Conservation (phyloP, 2,113 vertebrate genomes). For the Hyperopisus bebe region DNA sequence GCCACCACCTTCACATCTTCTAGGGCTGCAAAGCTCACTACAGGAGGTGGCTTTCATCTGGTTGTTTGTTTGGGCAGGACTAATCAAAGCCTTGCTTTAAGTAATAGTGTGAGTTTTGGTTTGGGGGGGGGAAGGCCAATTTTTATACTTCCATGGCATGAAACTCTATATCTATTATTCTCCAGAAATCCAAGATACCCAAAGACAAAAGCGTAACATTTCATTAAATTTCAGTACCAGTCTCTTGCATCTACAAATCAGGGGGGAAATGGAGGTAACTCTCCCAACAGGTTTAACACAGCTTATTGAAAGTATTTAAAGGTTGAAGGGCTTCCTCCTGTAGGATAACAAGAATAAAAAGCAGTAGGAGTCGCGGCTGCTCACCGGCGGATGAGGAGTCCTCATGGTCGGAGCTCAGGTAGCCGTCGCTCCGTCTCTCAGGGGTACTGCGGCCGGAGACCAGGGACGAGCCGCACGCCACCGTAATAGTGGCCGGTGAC, state of each 20-base stretch:
- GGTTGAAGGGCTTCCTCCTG: not conserved
- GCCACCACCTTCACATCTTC: not conserved
- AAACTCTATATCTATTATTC: not conserved
- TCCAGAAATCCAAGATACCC: not conserved
- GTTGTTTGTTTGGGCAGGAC: not conserved
- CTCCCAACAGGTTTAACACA: not conserved
- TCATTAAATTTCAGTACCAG: not conserved
- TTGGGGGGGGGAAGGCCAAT: not conserved
- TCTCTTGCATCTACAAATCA: not conserved
- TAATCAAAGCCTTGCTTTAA: not conserved
- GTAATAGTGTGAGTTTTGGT: not conserved
- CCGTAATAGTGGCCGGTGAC: slow-evolving; percentile 45
- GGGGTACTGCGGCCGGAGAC: slow-evolving; percentile 72
- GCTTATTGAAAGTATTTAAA: not conserved
- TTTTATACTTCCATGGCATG: not conserved
- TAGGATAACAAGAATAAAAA: slow-evolving; percentile 22
- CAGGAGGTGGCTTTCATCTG: not conserved
- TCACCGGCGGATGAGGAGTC: slow-evolving; percentile 77
- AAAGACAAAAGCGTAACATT: not conserved
- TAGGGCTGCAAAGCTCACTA: not conserved
- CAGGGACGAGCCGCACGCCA: slow-evolving; percentile 31
- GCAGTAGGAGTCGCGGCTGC: not conserved
- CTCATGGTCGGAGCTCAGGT: slow-evolving; percentile 81
- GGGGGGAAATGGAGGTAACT: not conserved
- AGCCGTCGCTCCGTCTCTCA: slow-evolving; percentile 68